Evolutionary conservation across 2,888 invertebrate species (phyloP).

Genomic region (Thalpophila matura): DNA sequence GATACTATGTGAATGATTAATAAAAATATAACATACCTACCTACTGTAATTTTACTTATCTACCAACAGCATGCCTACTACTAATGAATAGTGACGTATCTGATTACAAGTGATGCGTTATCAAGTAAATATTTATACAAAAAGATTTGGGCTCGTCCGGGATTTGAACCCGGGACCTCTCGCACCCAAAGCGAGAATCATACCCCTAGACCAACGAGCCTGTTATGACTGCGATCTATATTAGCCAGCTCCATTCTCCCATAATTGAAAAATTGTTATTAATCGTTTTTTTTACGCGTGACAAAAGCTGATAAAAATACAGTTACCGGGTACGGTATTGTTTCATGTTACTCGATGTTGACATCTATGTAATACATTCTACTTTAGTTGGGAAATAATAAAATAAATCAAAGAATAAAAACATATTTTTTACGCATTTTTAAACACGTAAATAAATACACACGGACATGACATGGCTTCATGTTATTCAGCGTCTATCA

Average conservation of each 20-base stretch:
- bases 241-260: neutral
- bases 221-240: fast-evolving
- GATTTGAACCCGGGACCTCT: conserved; percentile 92
- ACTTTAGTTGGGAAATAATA: too few relatives aligned
- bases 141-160: conserved; percentile 88
- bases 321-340: neutral
- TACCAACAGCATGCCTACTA: neutral
- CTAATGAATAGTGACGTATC: neutral
- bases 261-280: neutral
- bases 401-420: too few relatives aligned
- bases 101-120: neutral
- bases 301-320: neutral
- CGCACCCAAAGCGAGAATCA: conserved; percentile 91
- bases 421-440: too few relatives aligned
- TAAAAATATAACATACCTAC: neutral
- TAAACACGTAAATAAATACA: too few relatives aligned
- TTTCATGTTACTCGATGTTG: neutral
- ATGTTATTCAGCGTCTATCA: too few relatives aligned
- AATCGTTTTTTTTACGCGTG: neutral
- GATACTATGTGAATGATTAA: neutral
- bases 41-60: neutral
- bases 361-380: conserved; percentile 9
- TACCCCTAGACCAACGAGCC: conserved; percentile 91
- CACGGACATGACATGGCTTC: too few relatives aligned
- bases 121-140: conserved; percentile 1